Base-by-base conservation (phyloP, 2,113 vertebrate genomes). In the Dermatemys mawii region DNA sequence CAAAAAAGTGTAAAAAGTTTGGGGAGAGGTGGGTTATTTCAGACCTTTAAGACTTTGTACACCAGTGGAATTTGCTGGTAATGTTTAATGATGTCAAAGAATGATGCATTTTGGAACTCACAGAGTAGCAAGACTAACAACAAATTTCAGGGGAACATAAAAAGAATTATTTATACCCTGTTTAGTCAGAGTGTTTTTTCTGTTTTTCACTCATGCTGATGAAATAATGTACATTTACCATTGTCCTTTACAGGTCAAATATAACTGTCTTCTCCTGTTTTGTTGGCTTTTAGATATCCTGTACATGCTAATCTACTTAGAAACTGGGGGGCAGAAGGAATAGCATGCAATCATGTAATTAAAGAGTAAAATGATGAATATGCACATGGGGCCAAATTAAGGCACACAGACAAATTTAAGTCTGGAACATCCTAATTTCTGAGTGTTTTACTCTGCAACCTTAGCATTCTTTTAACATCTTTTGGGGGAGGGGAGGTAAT, bases 251-350 rank as follows among this genome's bases (percentile, higher is more conserved):
- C 78, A 84, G n/a, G 41, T 94, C 10, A 57, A 80, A 4, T 81
- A 8, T 44, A 89, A 87, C n/a, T n/a, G n/a, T n/a, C 78, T 94
- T 73, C 12, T 50, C 91, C 50, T n/a, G 35, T 35, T 70, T 35
- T n/a, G 38, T 38, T 21, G 17, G 90, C 51, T 95, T 87, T 85
- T 89, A 79, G 76, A 44, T 75, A 70, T 88, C 89, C 88, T 87
- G 35, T 51, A 54, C 48, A 67, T 93, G 50, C 35, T 88, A 79
- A 91, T 87, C 81, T 85, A 91, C 86, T 67, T 86, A 48, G 84
- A 81, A 44, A 84, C 75, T 82, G 79, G 67, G 60, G 75, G 50
- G 29, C 50, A 90, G 81, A 95, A 29, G 54, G 67, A 85, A 38
- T 24, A 55, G 0, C 13, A 57, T 57, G 0, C 60, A 84, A 87